Conservation (phyloP, 2,888 invertebrate species). For the Mythimna loreyi region DNA sequence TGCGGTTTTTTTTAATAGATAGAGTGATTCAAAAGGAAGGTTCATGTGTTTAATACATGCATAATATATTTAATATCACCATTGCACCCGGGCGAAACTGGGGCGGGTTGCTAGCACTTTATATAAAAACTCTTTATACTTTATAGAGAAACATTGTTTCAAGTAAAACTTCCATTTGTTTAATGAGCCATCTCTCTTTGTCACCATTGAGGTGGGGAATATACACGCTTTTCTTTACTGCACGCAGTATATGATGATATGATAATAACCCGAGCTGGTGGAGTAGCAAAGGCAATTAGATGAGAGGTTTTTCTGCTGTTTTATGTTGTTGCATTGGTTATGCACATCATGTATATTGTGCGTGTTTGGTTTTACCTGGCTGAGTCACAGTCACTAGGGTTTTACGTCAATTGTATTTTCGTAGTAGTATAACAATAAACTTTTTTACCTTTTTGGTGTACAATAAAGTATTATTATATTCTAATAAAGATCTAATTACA, state of each 20-base stretch:
- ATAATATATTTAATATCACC: too few relatives aligned
- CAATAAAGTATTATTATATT: too few relatives aligned
- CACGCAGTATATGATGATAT: slow-evolving; percentile 24
- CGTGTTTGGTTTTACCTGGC: slow-evolving; percentile 13
- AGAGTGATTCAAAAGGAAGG: too few relatives aligned
- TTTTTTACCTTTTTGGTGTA: too few relatives aligned
- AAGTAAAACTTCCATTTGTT: slow-evolving; percentile 53
- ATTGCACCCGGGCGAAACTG: too few relatives aligned
- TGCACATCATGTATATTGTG: slow-evolving; percentile 6
- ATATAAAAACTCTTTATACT: slow-evolving; percentile 51
- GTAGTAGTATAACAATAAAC: background rate
- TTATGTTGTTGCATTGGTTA: slow-evolving; percentile 21
- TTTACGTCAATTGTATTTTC: slow-evolving; percentile 15
- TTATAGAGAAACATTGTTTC: slow-evolving; percentile 37
- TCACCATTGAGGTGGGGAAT: slow-evolving; percentile 15
- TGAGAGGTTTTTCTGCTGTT: background rate
- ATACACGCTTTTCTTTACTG: slow-evolving; percentile 22
- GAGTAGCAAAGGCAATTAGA: background rate
- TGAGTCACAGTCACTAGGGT: slow-evolving; percentile 18
- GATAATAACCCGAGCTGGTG: slow-evolving; percentile 14
- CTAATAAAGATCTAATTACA: background rate
- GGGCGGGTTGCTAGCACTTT: too few relatives aligned
- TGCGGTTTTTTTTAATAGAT: too few relatives aligned
- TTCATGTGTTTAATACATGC: too few relatives aligned
- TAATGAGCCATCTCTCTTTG: slow-evolving; percentile 42